Base-by-base conservation (phyloP, 2,113 vertebrate species). In the Mirza zaza region DNA sequence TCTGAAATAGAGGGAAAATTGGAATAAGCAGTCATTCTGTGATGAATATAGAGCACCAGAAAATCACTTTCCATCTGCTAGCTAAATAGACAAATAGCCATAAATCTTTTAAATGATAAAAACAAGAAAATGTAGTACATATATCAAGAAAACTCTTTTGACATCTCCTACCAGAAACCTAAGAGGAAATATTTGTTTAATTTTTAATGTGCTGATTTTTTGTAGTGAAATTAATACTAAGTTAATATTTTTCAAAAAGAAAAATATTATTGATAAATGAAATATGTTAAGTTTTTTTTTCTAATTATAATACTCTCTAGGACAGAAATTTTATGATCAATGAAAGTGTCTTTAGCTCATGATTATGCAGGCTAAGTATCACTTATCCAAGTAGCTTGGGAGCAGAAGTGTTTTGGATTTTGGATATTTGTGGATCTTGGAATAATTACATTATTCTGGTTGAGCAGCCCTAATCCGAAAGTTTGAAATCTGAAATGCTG, bases 51-150 rank as follows among this genome's bases (percentile, higher is more conserved):
- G 87, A 97, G 76, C 87, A 90, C 96, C 95, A 96, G 96, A 82
- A 97, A 98, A 97, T 98, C 97, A 98, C 96, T 97, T 98, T 97
- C 98, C 98, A 99, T 99, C 98, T 99, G 98, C 98, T 98, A 98
- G 97, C 96, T 98, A 98, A 98, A 96, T 98, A 98, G 97, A 97
- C 92, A 97, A 97, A 96, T 98, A 98, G 83, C 91, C 87, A 97
- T 98, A 98, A 99, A 98, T 99, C 97, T 98, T 98, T 87, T 55
- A 96, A 95, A 97, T 98, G 98, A 98, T 98, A 98, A 98, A 98
- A 98, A 97, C 97, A 97, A 97, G 48, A 87, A 96, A 97, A 94
- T 90, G 83, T 77, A 70, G 70, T 76, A 65, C 48, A 94, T 97
- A 61, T 9, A 97, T 96, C 84, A 96, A 94, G 71, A 83, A 95